A percentile compares a stretch with the other conserved stretches of the same genome.
Evolutionary conservation across 2,113 vertebrate genomes (phyloP).

Genomic region (Podocnemis expansa): DNA sequence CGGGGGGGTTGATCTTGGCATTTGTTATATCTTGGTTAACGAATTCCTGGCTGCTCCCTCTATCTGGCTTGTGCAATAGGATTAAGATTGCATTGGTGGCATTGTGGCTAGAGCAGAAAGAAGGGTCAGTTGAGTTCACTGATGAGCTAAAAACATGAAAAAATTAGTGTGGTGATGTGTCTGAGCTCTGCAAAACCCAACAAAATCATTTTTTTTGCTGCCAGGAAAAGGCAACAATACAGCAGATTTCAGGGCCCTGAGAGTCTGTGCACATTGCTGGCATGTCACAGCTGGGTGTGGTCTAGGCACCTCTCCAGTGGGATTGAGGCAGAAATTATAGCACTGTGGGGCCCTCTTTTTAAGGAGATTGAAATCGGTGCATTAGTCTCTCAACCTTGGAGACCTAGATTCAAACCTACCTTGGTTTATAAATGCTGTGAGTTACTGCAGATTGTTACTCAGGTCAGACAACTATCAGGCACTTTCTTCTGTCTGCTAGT

Average conservation of each 20-base stretch:
- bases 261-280: neutral
- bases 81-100: neutral
- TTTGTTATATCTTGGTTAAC: neutral
- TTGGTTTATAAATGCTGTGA: neutral
- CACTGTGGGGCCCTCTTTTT: rapidly evolving
- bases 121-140: neutral
- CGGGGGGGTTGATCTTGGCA: neutral
- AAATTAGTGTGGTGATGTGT: neutral
- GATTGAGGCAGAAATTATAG: neutral
- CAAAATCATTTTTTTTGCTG: neutral
- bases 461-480: neutral
- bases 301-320: neutral
- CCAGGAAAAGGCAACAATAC: rapidly evolving
- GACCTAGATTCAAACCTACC: neutral
- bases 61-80: neutral
- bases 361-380: neutral
- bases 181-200: rapidly evolving
- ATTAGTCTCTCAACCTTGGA: neutral
- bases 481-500: neutral
- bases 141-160: neutral
- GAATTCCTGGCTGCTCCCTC: neutral
- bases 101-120: neutral
- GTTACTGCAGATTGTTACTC: neutral
- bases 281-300: neutral
- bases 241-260: neutral